Percentiles rank a stretch among this genome's conserved stretches.
Evolutionary conservation across 2,888 invertebrate species (phyloP).

Genomic region (Rotaria macrura): DNA sequence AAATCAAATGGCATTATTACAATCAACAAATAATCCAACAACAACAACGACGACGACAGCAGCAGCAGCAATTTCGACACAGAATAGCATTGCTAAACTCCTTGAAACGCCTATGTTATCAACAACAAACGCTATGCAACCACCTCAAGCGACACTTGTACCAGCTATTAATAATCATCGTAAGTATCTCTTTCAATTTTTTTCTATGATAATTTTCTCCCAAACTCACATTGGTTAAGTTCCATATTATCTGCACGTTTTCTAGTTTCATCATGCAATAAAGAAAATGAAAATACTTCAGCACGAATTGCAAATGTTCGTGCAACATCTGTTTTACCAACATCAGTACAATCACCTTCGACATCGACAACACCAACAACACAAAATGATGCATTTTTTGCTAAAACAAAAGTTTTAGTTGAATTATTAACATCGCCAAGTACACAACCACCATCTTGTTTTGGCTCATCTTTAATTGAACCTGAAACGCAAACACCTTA

Average conservation of each 20-base stretch:
- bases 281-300: slow-evolving; percentile 20
- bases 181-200: not conserved
- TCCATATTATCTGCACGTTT: too few species aligned
- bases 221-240: too few species aligned
- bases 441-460: not conserved
- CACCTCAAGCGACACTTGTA: not conserved
- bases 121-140: not conserved
- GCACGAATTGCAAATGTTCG: not conserved
- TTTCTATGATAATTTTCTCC: too few species aligned
- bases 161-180: not conserved
- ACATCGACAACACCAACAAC: not conserved
- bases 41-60: not conserved
- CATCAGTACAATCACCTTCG: not conserved
- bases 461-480: not conserved
- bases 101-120: not conserved
- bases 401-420: slow-evolving; percentile 8
- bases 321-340: not conserved
- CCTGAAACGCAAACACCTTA: not conserved
- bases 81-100: slow-evolving; percentile 17
- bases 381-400: not conserved
- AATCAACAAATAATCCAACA: not conserved
- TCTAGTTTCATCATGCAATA: not conserved
- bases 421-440: slow-evolving; percentile 5
- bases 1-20: slow-evolving; percentile 15
- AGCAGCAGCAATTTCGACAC: not conserved